Evolutionary conservation across 1,140 invertebrate genomes (phyloP), one percentile per base, ranked within the genome.

Genomic region (Tetramorium alpestre): DNA sequence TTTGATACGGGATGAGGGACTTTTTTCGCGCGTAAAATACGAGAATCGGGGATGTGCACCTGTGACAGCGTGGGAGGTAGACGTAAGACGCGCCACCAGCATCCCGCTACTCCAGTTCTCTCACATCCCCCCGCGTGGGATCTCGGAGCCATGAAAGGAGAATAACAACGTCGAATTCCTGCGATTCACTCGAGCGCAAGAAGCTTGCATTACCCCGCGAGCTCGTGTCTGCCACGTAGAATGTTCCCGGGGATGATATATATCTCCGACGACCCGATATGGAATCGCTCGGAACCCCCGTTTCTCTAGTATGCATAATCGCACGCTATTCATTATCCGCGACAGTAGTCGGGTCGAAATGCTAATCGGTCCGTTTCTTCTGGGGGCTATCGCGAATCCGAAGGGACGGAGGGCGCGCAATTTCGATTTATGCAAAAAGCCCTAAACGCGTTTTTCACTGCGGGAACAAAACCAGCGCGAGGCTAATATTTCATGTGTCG

Each of bases 121-220:
- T 28, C 64, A 18, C 84, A 54, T 60, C 47, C 67, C 47, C 47
- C 13, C 67, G n/a, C 47, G 47, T 72, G 41, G 41, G 33, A 76
- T 62, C 49, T 62, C 65, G 67, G 44, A 7, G 54, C 85, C 49
- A 78, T 60, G 88, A 70, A 77, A 87, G 88, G 81, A 87, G 88
- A 78, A 80, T 85, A 90, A 90, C 89, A 89, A 64, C 76, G 87
- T 90, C 65, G 69, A 90, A 91, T 90, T 91, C 87, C 89, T 82
- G 65, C 77, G 56, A 87, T 78, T 87, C 86, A 62, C 49, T 78
- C 82, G 82, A 88, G 89, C 77, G 62, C 58, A 65, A 87, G 75
- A 69, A 80, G 41, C 85, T 80, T 69, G 86, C 73, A 76, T 77
- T 77, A 54, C 73, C 56, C 38, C 67, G 67, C 54, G 54, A 80